Base-by-base conservation (phyloP, 2,888 invertebrate genomes). In the Dastarcus helophoroides region DNA sequence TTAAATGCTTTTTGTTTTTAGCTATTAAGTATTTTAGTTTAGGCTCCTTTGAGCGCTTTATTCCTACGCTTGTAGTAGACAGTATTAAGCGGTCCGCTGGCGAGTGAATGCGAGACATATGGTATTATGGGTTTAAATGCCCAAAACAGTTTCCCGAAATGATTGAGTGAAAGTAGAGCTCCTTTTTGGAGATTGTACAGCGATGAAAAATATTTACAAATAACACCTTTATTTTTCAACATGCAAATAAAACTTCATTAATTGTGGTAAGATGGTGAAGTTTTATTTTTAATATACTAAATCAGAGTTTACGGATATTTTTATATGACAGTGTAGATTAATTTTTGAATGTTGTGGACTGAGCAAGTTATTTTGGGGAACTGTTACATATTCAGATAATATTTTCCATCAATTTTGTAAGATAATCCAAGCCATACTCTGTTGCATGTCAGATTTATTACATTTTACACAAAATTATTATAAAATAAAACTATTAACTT, bases 361-460 rank as follows among this genome's bases (percentile, higher is more conserved):
- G n/a, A n/a, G n/a, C n/a, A n/a, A n/a, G n/a, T n/a, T n/a, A n/a
- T n/a, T n/a, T n/a, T n/a, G n/a, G n/a, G n/a, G n/a, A n/a, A n/a
- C n/a, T n/a, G n/a, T n/a, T n/a, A n/a, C n/a, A n/a, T n/a, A n/a
- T n/a, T n/a, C n/a, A n/a, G n/a, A n/a, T n/a, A n/a, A n/a, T n/a
- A n/a, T n/a, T n/a, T n/a, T n/a, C n/a, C n/a, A 40, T 38, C 35
- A 36, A 36, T 31, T 32, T 38, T 40, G 41, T 41, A 42, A 45
- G 46, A 51, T 47, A 50, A 53, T 53, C 51, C 51, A 52, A 54
- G 56, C 57, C 58, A 58, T 58, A 59, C 55, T 56, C 54, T 56
- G 58, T 58, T 60, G 58, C 58, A 58, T 60, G 58, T 57, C 53
- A 50, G 54, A 58, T 58, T 57, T 58, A 58, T 56, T 58, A 59